phyloP scores from a whole-genome alignment of 2,888 invertebrate species.

The Eupithecia centaureata region DNA sequence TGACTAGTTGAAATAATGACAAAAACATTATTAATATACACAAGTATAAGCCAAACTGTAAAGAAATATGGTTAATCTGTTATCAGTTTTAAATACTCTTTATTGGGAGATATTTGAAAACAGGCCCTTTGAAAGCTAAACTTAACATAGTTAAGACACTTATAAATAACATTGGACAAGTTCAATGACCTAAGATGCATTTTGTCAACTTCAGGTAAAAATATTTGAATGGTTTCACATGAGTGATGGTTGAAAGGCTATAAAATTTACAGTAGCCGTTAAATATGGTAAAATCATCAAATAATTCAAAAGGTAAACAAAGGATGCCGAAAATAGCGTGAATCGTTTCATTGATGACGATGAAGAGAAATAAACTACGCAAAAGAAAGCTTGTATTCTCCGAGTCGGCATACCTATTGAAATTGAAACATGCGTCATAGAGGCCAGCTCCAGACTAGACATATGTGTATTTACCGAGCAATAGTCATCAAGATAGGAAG shows the following conservation, averaged over 20 bases:
- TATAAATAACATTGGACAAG: not conserved
- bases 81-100: not conserved
- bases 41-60: not conserved
- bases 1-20: not conserved
- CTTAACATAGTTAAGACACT: not conserved
- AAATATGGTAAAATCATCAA: slow-evolving; percentile 34
- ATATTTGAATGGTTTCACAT: not conserved
- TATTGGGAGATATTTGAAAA: not conserved
- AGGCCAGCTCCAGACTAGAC: not conserved
- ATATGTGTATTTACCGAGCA: no score
- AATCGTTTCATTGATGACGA: slow-evolving; percentile 51
- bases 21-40: not conserved
- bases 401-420: slow-evolving; percentile 45
- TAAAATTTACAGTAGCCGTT: slow-evolving; percentile 6
- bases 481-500: no score
- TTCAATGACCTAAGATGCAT: slow-evolving; percentile 17
- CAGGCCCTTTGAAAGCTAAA: not conserved
- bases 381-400: slow-evolving; percentile 54
- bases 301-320: slow-evolving; percentile 50
- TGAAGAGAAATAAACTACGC: slow-evolving; percentile 56
- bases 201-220: not conserved
- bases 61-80: not conserved
- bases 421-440: slow-evolving; percentile 13
- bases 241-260: not conserved
- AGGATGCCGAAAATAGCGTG: slow-evolving; percentile 59